Evolutionary conservation across 2,113 vertebrate species (phyloP), one percentile per base, ranked within the genome.

Genomic region (Phyllostomus discolor): DNA sequence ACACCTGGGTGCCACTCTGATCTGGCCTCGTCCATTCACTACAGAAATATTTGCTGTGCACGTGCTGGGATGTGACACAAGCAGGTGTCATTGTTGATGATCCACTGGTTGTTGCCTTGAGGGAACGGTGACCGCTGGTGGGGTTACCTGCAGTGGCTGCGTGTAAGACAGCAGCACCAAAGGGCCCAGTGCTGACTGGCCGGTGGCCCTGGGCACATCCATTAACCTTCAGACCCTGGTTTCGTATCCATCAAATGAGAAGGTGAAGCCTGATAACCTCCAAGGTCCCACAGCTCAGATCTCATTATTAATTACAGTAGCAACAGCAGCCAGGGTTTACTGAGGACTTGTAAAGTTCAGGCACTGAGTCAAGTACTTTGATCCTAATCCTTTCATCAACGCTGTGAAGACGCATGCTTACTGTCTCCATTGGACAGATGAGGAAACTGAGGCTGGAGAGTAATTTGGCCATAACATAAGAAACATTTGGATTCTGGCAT

Each of bases 401-500:
- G 15, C 43, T 90, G 1, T 2, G 10, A 81, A 83, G 64, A 33
- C 17, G 2, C 73, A 15, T 79, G 64, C 41, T 82, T 83, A 64
- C 38, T 70, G 1, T 80, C 66, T 52, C 22, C 17, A 72, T 91
- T 95, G 66, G 59, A 88, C 26, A 90, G 86, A 41, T 85, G 54
- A 75, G 17, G 48, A 83, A 88, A 95, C 78, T 72, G 52, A 95
- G 48, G 24, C 62, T 64, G 10, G 43, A 75, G 46, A 88, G 62
- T 92, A 38, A 76, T 35, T 89, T 89, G 48, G 31, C 20, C 38
- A 64, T 69, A 76, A 50, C 64, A 59, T 62, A 96, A 35, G 35
- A 95, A 94, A 93, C 54, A 83, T 94, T 69, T 57, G 79, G 88
- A 88, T 82, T 50, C 9, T 86, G 80, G 86, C 88, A 91, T 96